Conservation (phyloP, 2,888 invertebrate species). For the Drosophila niveifrons region DNA sequence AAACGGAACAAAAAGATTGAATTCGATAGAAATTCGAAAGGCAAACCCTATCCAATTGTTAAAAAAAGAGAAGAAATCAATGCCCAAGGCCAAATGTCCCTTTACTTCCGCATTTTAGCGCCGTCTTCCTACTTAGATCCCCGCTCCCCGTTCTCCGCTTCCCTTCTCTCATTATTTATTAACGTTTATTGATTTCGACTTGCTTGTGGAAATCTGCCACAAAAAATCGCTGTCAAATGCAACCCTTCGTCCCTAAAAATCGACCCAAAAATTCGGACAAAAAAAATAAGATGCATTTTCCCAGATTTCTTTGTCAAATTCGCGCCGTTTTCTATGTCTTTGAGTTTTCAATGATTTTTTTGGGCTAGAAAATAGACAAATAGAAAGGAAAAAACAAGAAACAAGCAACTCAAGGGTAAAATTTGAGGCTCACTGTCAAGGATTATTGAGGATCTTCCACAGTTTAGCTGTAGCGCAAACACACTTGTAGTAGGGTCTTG, state of each 20-base stretch:
- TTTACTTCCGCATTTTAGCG: conserved; percentile 75
- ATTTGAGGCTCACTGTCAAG: conserved; percentile 77
- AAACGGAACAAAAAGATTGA: conserved; percentile 19
- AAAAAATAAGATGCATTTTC: conserved; percentile 63
- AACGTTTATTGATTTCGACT: conserved; percentile 74
- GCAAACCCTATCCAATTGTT: conserved; percentile 51
- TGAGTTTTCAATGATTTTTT: conserved; percentile 40
- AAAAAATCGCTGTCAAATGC: conserved; percentile 66
- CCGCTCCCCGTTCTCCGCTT: conserved; percentile 29
- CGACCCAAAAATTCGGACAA: conserved; percentile 18
- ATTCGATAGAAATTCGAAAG: conserved; percentile 55
- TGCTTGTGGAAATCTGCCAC: conserved; percentile 66
- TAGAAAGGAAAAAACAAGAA: conserved; percentile 19
- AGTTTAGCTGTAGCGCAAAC: conserved; percentile 70
- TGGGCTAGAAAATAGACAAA: conserved; percentile 52
- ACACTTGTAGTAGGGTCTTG: conserved; percentile 33
- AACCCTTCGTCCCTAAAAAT: conserved; percentile 64
- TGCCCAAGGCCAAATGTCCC: conserved; percentile 58
- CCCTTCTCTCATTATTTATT: conserved; percentile 71
- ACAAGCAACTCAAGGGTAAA: conserved; percentile 70
- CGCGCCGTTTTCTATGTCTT: conserved; percentile 40
- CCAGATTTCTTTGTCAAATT: conserved; percentile 53
- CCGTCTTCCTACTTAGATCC: conserved; percentile 45
- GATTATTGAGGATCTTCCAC: conserved; percentile 76
- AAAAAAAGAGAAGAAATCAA: conserved; percentile 64